phyloP scores from a whole-genome alignment of 1,140 invertebrate genomes.

The Pogonus chalceus region DNA sequence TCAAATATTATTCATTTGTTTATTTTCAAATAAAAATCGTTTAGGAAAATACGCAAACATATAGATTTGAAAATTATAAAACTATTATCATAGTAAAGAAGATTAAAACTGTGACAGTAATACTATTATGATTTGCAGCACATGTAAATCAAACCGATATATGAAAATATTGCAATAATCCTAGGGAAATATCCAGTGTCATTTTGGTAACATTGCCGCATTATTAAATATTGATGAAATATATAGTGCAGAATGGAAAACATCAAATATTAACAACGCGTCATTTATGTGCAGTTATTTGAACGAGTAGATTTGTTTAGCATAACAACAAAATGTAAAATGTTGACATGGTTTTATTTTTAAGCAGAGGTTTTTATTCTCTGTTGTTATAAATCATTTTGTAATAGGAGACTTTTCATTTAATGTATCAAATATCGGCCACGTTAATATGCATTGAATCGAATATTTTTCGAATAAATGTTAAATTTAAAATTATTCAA shows the following conservation, averaged over 20 bases:
- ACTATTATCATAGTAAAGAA: background rate
- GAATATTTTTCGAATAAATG: no score
- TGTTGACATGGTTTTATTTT: background rate
- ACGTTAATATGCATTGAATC: no score
- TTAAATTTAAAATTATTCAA: no score
- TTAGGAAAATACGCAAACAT: no score
- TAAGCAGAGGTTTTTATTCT: background rate
- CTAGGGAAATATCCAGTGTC: background rate
- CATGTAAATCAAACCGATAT: background rate
- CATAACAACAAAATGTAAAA: background rate
- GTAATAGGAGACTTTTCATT: no score
- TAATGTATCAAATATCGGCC: background rate
- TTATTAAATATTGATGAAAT: background rate
- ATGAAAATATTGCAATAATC: background rate
- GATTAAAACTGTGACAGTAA: background rate
- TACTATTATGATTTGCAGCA: background rate
- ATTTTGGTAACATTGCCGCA: background rate
- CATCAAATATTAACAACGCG: background rate
- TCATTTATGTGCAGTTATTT: background rate
- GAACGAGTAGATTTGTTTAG: background rate
- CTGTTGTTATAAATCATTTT: background rate
- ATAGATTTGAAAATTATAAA: no score
- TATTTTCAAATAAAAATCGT: no score
- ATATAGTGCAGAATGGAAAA: background rate
- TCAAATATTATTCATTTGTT: no score